phyloP scores from a whole-genome alignment of 2,888 invertebrate genomes.

The Julus scanicus region DNA sequence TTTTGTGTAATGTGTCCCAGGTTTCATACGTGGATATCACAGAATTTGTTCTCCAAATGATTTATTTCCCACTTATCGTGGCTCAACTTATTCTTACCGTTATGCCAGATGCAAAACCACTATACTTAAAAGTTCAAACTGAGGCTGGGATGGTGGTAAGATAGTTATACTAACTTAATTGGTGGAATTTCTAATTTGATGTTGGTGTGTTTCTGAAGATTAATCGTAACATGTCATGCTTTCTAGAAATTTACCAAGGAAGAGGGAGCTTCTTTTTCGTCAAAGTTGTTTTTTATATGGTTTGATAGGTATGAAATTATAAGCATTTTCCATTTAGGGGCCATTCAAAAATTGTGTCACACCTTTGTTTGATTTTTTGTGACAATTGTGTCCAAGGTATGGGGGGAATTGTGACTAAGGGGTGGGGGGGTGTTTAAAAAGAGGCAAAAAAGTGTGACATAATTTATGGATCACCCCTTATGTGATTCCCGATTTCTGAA shows the following conservation, averaged over 20 bases:
- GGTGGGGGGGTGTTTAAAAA: too few species aligned
- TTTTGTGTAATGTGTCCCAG: conserved; percentile 15
- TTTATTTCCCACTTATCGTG: conserved; percentile 52
- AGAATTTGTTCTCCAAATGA: conserved; percentile 46
- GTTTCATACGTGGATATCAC: background rate
- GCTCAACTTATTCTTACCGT: conserved; percentile 54
- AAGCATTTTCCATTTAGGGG: too few species aligned
- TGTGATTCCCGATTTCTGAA: background rate
- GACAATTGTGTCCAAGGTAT: too few species aligned
- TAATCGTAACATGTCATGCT: too few species aligned
- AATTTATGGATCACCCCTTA: too few species aligned
- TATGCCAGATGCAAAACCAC: conserved; percentile 51
- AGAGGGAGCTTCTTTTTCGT: conserved; percentile 52
- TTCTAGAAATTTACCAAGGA: conserved; percentile 25
- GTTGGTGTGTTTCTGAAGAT: too few species aligned
- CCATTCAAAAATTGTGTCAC: too few species aligned
- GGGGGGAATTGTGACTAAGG: too few species aligned
- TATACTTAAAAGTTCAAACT: background rate
- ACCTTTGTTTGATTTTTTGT: too few species aligned
- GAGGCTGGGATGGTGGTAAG: conserved; percentile 10
- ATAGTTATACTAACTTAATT: background rate
- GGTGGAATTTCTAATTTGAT: background rate
- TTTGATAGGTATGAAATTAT: conserved; percentile 43
- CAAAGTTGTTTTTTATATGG: conserved; percentile 52
- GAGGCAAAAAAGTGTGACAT: too few species aligned